Evolutionary conservation across 2,797 vertebrate genomes (phyloP), one percentile per base, ranked within the genome.

Genomic region (Sebastes iracundus): DNA sequence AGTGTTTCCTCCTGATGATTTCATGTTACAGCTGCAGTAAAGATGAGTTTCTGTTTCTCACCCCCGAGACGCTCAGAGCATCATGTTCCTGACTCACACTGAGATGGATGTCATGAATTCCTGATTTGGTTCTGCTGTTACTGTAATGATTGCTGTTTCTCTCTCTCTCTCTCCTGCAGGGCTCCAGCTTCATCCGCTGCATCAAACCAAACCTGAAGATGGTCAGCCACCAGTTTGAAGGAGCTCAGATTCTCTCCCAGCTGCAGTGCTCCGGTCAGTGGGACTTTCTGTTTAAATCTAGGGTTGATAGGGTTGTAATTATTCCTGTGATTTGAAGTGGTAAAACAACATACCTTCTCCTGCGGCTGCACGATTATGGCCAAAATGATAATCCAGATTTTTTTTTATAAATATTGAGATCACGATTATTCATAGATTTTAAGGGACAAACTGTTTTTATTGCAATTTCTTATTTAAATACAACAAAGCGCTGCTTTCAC

Each of bases 201-300:
- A 97, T 99, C 83, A 99, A 99, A 71, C 98, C 98, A 11, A 99
- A 99, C 92, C 95, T 99, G 94, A 99, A 98, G 96, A 99, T 99
- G 98, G 91, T 97, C 86, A 97, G 96, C 91, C 98, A 98, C 88
- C 95, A 97, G 86, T 99, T 99, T 82, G 98, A 99, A 95, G 98
- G 98, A 32, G 96, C 96, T 67, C 98, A 99, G 90, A 99, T 99
- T 59, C 96, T 99, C 28, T 99, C 98, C 14, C 98, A 99, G 91
- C 97, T 99, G 77, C 98, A 99, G 81, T 99, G 98, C 90, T 99
- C 98, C 87, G 98, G 98, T 99, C 91, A 87, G 88, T 74, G 33
- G 32, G 4, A 2, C 7, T 11, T 8, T 58, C 23, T 32, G n/a
- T 52, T 52, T 5, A 27, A 6, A 33, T 33, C 32, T 33, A 33